phyloP scores from a whole-genome alignment of 1,140 invertebrate species.

The Leptoteleia sp. region DNA sequence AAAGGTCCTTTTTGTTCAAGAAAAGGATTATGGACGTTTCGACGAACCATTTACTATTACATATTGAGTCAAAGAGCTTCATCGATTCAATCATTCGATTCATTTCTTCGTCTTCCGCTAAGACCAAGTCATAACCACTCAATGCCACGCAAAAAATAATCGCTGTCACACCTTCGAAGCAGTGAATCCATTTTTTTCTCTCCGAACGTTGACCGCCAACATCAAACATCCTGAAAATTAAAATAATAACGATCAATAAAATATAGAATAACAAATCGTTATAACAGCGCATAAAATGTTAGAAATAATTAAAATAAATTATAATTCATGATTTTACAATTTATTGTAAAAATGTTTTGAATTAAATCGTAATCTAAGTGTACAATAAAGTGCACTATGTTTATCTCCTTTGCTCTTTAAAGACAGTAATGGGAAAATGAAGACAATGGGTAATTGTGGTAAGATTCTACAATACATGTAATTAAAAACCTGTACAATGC shows the following conservation, averaged over 20 bases:
- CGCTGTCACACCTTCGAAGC: constrained; percentile 97
- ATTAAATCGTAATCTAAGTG: not conserved
- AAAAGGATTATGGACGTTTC: constrained; percentile 99
- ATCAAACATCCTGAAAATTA: constrained; percentile 88
- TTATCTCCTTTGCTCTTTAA: constrained; percentile 30
- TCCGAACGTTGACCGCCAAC: constrained; percentile 97
- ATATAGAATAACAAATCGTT: too few relatives aligned
- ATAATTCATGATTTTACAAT: not conserved
- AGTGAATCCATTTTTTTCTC: constrained; percentile 98
- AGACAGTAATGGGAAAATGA: constrained; percentile 30
- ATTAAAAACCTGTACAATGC: constrained; percentile 26
- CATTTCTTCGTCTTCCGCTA: constrained; percentile 79
- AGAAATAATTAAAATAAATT: not conserved
- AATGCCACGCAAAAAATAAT: constrained; percentile 98
- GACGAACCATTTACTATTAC: constrained; percentile 99
- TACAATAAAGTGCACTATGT: constrained; percentile 14
- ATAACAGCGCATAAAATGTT: not conserved
- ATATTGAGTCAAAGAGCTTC: constrained; percentile 97
- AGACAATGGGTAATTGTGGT: constrained; percentile 47
- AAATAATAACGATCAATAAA: too few relatives aligned
- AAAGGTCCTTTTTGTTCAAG: constrained; percentile 98
- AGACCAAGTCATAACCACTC: constrained; percentile 87
- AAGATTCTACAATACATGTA: constrained; percentile 5
- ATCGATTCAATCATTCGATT: constrained; percentile 95
- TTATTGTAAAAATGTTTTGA: constrained; percentile 5